These are phyloP conservation scores for Jordanella pulchra DNA, from an alignment of 2,797 vertebrate species.

Conservation along the genomic window DNA sequence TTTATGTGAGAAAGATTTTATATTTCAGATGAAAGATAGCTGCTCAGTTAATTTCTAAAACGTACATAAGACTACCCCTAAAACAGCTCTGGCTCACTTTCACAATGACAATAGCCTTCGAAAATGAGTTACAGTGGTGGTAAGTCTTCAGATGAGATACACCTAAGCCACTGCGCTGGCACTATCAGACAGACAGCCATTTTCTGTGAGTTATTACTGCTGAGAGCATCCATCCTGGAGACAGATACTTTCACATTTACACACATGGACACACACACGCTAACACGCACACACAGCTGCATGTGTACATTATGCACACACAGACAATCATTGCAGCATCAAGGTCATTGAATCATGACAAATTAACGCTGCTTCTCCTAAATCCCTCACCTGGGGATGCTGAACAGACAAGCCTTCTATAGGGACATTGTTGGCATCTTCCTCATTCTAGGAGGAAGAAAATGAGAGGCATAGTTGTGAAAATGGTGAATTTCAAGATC, in stretches of 20 bases:
- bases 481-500: constrained; percentile 53
- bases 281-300: constrained; percentile 11
- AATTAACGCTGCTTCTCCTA: constrained; percentile 59
- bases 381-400: constrained; percentile 83
- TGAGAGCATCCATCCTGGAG: constrained; percentile 66
- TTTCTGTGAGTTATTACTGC: constrained; percentile 70
- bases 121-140: constrained; percentile 56
- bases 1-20: constrained; percentile 29
- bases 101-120: constrained; percentile 59
- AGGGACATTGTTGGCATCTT: constrained; percentile 82
- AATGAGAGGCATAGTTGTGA: constrained; percentile 54
- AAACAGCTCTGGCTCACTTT: constrained; percentile 61
- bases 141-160: constrained; percentile 62
- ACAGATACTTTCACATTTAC: constrained; percentile 27
- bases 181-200: constrained; percentile 53
- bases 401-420: constrained; percentile 86
- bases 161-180: constrained; percentile 46
- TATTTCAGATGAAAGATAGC: constrained; percentile 35
- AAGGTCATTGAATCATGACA: constrained; percentile 75
- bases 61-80: constrained; percentile 47
- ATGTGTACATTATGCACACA: constrained; percentile 9
- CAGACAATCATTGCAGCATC: constrained; percentile 47
- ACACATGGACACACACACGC: constrained; percentile 7
- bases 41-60: constrained; percentile 33
- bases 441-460: constrained; percentile 78